Conservation (phyloP, 2,797 vertebrate genomes). For the Alosa sapidissima region DNA sequence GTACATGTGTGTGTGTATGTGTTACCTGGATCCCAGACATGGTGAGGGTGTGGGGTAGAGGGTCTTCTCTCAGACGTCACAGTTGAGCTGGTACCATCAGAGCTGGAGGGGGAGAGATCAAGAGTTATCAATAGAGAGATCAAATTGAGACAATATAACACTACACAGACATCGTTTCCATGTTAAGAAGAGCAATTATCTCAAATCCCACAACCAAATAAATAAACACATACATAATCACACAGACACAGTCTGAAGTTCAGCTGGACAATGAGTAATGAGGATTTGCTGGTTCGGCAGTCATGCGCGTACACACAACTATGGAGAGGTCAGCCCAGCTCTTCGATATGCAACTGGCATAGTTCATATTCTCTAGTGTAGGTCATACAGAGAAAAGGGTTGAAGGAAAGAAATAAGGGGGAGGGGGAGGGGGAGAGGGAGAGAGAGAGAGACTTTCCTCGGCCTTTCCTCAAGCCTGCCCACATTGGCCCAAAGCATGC, state of each 20-base stretch:
- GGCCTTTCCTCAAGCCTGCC: not conserved
- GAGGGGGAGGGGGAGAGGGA: not conserved
- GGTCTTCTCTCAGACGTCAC: slow-evolving; percentile 71
- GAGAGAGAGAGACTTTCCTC: not conserved
- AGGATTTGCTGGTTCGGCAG: too few relatives aligned
- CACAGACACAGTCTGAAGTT: not conserved
- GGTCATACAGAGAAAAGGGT: not conserved
- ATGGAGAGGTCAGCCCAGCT: too few relatives aligned
- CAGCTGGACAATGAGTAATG: too few relatives aligned
- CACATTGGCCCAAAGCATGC: not conserved
- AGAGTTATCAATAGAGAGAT: not conserved
- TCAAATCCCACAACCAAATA: too few relatives aligned
- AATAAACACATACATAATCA: not conserved
- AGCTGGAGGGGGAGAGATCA: slow-evolving; percentile 59
- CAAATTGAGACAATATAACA: not conserved
- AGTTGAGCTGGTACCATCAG: slow-evolving; percentile 76
- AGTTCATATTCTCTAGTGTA: too few relatives aligned
- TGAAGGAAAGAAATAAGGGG: not conserved
- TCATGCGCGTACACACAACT: too few relatives aligned
- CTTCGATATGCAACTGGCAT: too few relatives aligned
- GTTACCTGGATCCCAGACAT: slow-evolving; percentile 78
- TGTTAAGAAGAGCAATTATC: too few relatives aligned
- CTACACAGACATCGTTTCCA: not conserved
- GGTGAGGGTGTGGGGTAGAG: slow-evolving; percentile 64
- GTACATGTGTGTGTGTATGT: slow-evolving; percentile 25